Evolutionary conservation across 2,888 invertebrate species (phyloP).

Genomic region (Cheiracanthium punctorium): DNA sequence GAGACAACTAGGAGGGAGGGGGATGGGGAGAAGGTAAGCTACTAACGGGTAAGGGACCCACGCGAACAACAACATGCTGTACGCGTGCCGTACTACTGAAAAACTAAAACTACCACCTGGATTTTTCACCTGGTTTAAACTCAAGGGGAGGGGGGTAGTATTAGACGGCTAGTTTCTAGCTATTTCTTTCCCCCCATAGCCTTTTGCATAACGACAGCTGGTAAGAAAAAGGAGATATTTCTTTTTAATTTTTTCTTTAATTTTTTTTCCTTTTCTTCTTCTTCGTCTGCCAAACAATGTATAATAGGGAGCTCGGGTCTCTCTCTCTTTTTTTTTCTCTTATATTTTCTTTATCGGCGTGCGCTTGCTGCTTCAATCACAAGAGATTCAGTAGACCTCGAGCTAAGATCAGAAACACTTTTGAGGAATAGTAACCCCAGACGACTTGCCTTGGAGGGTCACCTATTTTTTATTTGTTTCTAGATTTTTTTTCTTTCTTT

Average conservation of each 20-base stretch:
- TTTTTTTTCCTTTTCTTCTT: too few species aligned
- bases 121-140: constrained; percentile 42
- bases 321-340: neutral
- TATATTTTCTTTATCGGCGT: constrained; percentile 28
- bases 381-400: neutral
- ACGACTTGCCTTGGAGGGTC: neutral
- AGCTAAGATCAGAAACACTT: neutral
- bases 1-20: neutral
- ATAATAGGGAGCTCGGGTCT: constrained; percentile 39
- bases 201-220: constrained; percentile 44
- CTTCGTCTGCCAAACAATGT: constrained; percentile 37
- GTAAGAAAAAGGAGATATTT: constrained; percentile 41
- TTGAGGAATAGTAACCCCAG: neutral
- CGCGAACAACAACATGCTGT: constrained; percentile 50
- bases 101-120: constrained; percentile 54
- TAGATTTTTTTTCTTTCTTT: too few species aligned
- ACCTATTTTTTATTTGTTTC: too few species aligned
- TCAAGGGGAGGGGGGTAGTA: constrained; percentile 31
- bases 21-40: constrained; percentile 7
- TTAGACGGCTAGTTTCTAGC: constrained; percentile 51
- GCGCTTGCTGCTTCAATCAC: too few species aligned
- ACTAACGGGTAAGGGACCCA: constrained; percentile 17
- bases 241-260: neutral
- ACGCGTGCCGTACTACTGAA: constrained; percentile 64
- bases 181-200: neutral